These are phyloP conservation scores for Pelmatolapia mariae DNA, from an alignment of 2,113 vertebrate species.

Conservation along the genomic window DNA sequence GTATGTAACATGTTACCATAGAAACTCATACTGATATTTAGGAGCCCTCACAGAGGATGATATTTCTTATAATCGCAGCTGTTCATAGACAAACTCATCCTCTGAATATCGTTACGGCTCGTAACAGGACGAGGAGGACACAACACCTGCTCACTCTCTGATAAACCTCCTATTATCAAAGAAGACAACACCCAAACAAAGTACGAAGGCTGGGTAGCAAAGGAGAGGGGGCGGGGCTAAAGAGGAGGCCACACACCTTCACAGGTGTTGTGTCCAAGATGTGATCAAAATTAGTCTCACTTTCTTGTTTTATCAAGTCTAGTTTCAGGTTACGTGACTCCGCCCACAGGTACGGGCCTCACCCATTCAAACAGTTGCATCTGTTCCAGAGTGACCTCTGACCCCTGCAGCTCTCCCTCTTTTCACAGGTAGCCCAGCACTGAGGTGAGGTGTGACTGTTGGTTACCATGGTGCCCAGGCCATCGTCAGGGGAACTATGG, in stretches of 20 bases:
- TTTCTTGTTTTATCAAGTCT: not conserved
- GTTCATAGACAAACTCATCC: accelerated
- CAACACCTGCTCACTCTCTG: not conserved
- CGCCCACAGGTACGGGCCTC: not conserved
- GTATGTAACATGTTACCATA: not conserved
- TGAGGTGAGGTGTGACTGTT: constrained; percentile 11
- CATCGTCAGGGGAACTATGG: constrained; percentile 78
- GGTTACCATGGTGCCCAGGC: constrained; percentile 71
- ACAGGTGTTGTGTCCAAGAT: not conserved
- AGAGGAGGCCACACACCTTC: not conserved
- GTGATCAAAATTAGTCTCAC: not conserved
- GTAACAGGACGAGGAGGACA: not conserved
- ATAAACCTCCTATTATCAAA: not conserved
- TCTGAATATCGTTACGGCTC: not conserved
- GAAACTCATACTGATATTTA: accelerated
- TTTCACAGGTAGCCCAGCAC: constrained; percentile 15
- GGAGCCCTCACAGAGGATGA: not conserved
- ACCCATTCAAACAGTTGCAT: not conserved
- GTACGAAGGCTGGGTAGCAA: not conserved
- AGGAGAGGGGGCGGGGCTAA: not conserved
- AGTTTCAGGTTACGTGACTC: not conserved
- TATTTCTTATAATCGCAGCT: not conserved
- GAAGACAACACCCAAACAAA: not conserved
- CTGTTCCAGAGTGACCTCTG: not conserved
- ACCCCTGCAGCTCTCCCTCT: not conserved